These are phyloP conservation scores for Endotricha flammealis DNA, from an alignment of 2,888 invertebrate genomes.

Conservation along the genomic window DNA sequence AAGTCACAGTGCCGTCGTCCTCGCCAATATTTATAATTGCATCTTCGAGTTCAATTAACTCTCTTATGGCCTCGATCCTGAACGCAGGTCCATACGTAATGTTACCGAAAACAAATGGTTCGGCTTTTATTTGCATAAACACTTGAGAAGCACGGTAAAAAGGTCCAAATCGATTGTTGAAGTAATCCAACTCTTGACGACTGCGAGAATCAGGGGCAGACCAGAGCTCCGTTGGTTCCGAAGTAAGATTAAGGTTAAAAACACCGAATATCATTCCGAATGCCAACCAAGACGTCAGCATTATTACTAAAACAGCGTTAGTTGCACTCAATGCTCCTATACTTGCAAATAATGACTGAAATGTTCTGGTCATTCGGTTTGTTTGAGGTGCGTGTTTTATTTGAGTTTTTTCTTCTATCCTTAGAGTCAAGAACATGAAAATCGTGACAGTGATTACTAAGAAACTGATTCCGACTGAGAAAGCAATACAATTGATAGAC, in stretches of 20 bases:
- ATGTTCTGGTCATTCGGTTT: conserved; percentile 32
- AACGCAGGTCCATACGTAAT: conserved; percentile 88
- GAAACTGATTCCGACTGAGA: conserved; percentile 79
- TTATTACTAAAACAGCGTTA: conserved; percentile 81
- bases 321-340: conserved; percentile 80
- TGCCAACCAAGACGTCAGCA: conserved; percentile 78
- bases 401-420: background rate
- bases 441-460: conserved; percentile 56
- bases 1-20: conserved; percentile 65
- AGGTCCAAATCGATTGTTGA: conserved; percentile 90
- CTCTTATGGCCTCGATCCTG: conserved; percentile 84
- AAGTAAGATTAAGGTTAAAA: conserved; percentile 82
- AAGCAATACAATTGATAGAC: conserved; percentile 80
- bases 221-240: conserved; percentile 96
- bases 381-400: conserved; percentile 1
- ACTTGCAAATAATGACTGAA: conserved; percentile 47
- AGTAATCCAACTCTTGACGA: conserved; percentile 90
- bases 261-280: conserved; percentile 83
- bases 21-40: conserved; percentile 80
- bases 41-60: conserved; percentile 84
- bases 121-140: conserved; percentile 83
- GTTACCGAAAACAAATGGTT: conserved; percentile 51
- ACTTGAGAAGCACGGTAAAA: conserved; percentile 95
- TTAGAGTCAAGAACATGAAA: conserved; percentile 43
- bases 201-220: conserved; percentile 89